These are phyloP conservation scores for Pectinophora gossypiella DNA, from an alignment of 1,140 invertebrate species.

Conservation along the genomic window DNA sequence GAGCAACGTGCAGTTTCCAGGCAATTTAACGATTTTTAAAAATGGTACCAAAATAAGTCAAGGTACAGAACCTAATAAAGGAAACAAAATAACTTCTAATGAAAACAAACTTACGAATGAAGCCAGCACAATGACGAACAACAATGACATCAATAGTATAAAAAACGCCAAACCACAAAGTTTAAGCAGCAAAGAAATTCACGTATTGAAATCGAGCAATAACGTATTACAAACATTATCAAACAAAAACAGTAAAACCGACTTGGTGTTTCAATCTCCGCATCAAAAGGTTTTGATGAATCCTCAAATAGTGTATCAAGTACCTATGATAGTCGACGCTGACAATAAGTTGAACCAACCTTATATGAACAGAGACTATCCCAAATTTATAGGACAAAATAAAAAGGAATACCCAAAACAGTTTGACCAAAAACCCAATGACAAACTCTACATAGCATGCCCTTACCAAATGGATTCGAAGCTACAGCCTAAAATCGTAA, in stretches of 20 bases:
- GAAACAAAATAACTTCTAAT: constrained; percentile 25
- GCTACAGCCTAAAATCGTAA: constrained; percentile 54
- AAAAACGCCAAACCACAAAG: constrained; percentile 22
- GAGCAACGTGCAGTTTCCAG: constrained; percentile 64
- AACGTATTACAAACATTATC: constrained; percentile 45
- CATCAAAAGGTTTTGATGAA: constrained; percentile 55
- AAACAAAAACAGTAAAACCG: constrained; percentile 46
- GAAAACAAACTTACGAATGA: constrained; percentile 35
- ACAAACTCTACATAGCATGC: constrained; percentile 52
- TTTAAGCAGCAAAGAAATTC: constrained; percentile 39
- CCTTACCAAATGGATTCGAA: constrained; percentile 59
- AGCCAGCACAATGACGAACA: constrained; percentile 16
- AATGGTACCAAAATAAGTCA: constrained; percentile 40
- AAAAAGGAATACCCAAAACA: constrained; percentile 34
- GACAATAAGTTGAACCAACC: constrained; percentile 42
- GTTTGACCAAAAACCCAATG: constrained; percentile 40
- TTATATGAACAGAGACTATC: constrained; percentile 33
- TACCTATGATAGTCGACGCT: constrained; percentile 56
- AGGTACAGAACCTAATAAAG: constrained; percentile 27
- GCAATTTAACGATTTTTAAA: constrained; percentile 63
- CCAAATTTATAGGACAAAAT: constrained; percentile 31
- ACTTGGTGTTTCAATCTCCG: constrained; percentile 41
- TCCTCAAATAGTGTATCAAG: constrained; percentile 63
- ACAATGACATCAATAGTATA: constrained; percentile 10
- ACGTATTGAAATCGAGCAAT: constrained; percentile 45